Evolutionary conservation across 2,888 invertebrate genomes (phyloP).

Genomic region (Polydrusus cervinus): DNA sequence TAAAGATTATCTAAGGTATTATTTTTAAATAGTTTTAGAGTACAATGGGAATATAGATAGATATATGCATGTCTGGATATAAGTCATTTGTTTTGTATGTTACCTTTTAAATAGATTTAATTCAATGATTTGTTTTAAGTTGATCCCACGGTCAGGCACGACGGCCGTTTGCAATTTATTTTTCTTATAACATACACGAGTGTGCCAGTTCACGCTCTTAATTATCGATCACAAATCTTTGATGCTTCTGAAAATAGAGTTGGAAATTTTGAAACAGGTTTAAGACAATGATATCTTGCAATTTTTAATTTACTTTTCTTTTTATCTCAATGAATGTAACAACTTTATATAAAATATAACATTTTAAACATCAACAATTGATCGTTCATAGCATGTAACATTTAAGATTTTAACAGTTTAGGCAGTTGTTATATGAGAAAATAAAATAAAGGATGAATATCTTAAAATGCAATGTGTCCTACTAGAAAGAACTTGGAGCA

Average conservation of each 20-base stretch:
- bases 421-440: no score
- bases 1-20: slow-evolving; percentile 67
- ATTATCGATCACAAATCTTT: slow-evolving; percentile 65
- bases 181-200: slow-evolving; percentile 63
- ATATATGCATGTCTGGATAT: slow-evolving; percentile 64
- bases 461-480: no score
- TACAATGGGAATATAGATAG: slow-evolving; percentile 69
- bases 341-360: slow-evolving; percentile 54
- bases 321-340: slow-evolving; percentile 26
- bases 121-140: slow-evolving; percentile 71
- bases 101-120: slow-evolving; percentile 65
- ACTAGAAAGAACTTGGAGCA: no score
- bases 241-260: slow-evolving; percentile 58
- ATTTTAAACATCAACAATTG: slow-evolving; percentile 54
- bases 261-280: slow-evolving; percentile 15
- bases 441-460: neutral
- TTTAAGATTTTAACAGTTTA: neutral
- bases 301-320: slow-evolving; percentile 27
- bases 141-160: slow-evolving; percentile 72
- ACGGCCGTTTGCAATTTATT: slow-evolving; percentile 65
- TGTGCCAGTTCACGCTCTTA: slow-evolving; percentile 70
- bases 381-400: slow-evolving; percentile 41
- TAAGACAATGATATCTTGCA: slow-evolving; percentile 31
- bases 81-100: slow-evolving; percentile 43
- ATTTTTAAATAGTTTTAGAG: slow-evolving; percentile 62